Percentiles rank a stretch among this genome's conserved stretches.
These are phyloP conservation scores for Lagopus muta DNA, from an alignment of 2,113 vertebrate genomes.

Conservation along the genomic window DNA sequence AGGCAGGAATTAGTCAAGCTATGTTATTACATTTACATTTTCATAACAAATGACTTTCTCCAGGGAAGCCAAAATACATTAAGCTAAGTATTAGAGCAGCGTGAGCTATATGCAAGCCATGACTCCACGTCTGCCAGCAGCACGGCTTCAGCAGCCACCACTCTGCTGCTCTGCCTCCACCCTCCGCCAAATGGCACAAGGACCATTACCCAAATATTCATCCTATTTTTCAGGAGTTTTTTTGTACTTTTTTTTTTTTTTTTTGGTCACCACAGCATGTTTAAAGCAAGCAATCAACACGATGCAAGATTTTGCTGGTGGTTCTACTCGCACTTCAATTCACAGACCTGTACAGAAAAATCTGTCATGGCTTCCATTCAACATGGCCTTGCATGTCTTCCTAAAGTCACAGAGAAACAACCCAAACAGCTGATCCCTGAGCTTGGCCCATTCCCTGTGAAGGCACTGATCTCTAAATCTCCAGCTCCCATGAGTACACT, in stretches of 20 bases:
- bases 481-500: neutral
- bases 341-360: neutral
- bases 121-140: fast-evolving
- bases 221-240: fast-evolving
- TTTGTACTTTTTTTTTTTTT: neutral
- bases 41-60: neutral
- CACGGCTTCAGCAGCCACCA: neutral
- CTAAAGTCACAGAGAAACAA: neutral
- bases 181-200: fast-evolving
- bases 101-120: fast-evolving
- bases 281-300: neutral
- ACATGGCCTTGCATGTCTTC: neutral
- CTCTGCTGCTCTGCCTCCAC: neutral
- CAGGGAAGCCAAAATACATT: neutral
- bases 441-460: neutral
- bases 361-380: neutral
- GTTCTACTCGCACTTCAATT: neutral
- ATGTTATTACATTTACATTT: neutral
- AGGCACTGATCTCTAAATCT: neutral
- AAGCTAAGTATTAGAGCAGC: fast-evolving
- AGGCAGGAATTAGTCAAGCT: neutral
- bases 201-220: neutral
- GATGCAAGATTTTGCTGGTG: neutral
- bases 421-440: neutral
- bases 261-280: neutral